Evolutionary conservation across 2,888 invertebrate genomes (phyloP), one percentile per base, ranked within the genome.

Genomic region (Chaetoderma sp.): DNA sequence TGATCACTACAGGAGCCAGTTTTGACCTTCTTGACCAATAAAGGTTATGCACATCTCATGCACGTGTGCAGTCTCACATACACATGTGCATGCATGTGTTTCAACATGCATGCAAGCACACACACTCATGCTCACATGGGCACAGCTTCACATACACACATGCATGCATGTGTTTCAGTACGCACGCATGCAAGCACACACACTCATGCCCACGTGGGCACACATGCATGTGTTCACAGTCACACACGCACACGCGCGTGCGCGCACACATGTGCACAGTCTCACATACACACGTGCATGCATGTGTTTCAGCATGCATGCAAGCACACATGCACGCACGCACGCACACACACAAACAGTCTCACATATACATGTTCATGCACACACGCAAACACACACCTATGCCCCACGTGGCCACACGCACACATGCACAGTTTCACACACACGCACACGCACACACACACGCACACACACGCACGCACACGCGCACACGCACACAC

Each of bases 401-500:
- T n/a, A n/a, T n/a, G n/a, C n/a, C n/a, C n/a, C n/a, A n/a, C n/a
- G n/a, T n/a, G n/a, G n/a, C n/a, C 23, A 5, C 44, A 21, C 23
- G 18, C 5, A 44, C 23, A 5, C 23, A 44, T 21, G 23, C 18
- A 18, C n/a, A n/a, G n/a, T n/a, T n/a, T n/a, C n/a, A n/a, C n/a
- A n/a, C n/a, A n/a, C n/a, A n/a, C n/a, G n/a, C n/a, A n/a, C n/a
- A n/a, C n/a, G n/a, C n/a, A n/a, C n/a, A n/a, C n/a, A n/a, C n/a
- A n/a, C n/a, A n/a, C n/a, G n/a, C n/a, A n/a, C 10, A 60, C 50
- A 23, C 18, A 50, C 13, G 25, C 50, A 13, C 47, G 52, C 16
- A 47, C 50, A 52, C 50, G 39, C 1, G 18, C 27, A 52, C 33
- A 30, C 36, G 56, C 6, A 45, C 55, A 55, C 36, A 33, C 55